These are phyloP conservation scores for Myocastor coypus DNA, from an alignment of 2,113 vertebrate species.

Conservation along the genomic window DNA sequence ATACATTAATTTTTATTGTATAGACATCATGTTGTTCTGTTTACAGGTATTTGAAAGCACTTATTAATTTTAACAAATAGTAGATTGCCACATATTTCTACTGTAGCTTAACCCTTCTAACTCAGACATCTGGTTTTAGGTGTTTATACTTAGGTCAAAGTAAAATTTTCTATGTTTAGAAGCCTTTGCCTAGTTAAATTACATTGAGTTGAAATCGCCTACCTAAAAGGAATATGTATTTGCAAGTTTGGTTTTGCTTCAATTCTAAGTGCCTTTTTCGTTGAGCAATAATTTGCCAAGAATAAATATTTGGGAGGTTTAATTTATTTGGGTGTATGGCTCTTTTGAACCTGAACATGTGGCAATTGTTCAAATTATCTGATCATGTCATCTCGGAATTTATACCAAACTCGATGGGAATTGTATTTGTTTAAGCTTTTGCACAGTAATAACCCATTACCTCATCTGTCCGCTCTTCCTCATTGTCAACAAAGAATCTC, in stretches of 20 bases:
- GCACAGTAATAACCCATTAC: not conserved
- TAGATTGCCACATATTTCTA: not conserved
- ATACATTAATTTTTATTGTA: not conserved
- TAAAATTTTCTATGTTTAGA: slow-evolving; percentile 1
- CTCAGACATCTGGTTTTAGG: not conserved
- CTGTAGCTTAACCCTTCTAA: not conserved
- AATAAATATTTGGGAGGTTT: not conserved
- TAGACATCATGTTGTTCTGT: not conserved
- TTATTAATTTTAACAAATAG: not conserved
- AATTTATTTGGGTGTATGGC: not conserved
- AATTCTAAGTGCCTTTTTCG: not conserved
- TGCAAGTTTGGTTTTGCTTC: not conserved
- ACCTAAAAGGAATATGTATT: not conserved
- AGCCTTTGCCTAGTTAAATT: not conserved
- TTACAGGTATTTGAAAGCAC: not conserved
- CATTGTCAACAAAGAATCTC: slow-evolving; percentile 58
- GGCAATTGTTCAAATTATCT: slow-evolving; percentile 12
- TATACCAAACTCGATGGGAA: not conserved
- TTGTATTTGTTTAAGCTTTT: slow-evolving; percentile 34
- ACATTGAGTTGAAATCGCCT: not conserved
- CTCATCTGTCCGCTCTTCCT: slow-evolving; percentile 37
- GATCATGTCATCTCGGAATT: not conserved
- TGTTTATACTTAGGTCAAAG: not conserved
- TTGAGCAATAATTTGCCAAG: slow-evolving; percentile 18
- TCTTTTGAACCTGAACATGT: not conserved